Base-by-base conservation (phyloP, 1,140 invertebrate species). In the Caenorhabditis latens region DNA sequence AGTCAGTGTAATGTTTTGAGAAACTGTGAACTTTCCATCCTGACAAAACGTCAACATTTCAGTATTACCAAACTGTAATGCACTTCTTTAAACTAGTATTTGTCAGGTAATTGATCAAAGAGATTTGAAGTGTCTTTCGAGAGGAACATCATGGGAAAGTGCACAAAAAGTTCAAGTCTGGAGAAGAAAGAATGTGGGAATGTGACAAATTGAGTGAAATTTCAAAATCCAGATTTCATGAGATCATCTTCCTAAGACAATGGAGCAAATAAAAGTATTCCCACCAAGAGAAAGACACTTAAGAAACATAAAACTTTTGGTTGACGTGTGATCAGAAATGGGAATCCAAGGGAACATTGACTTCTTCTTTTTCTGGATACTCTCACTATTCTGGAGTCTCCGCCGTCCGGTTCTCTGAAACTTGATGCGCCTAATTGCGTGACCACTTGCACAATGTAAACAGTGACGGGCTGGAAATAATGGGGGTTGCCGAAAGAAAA, bases 351-450 rank as follows among this genome's bases (percentile, higher is more conserved):
- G 46, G 71, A 79, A 79, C 71, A 79, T 79, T 50, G 71, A 50
- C 43, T 71, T 71, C 46, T 79, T 71, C 61, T 71, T 46, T n/a
- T 71, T 46, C 71, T 79, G 71, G 71, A 79, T 79, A 50, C 46
- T 32, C n/a, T 63, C 61, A 19, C 6, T n/a, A 24, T n/a, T 9
- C 11, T 11, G 21, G 42, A 71, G 42, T 32, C 32, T 32, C 32
- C 32, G 32, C 32, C 11, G 65, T 71, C 24, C 63, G 19, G 65
- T 50, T 9, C 16, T 16, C 21, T 79, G 71, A 79, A 79, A 79
- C 71, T 79, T 24, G 71, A 79, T 79, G 71, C 71, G 43, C 71
- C 71, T 79, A 79, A 79, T 79, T 79, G 71, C 71, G 71, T 79
- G 71, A 79, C 71, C 46, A 79, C 46, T 50, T 50, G 9, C 71